These are phyloP conservation scores for Pristionchus japonicus DNA, from an alignment of 2,888 invertebrate genomes.

Conservation along the genomic window DNA sequence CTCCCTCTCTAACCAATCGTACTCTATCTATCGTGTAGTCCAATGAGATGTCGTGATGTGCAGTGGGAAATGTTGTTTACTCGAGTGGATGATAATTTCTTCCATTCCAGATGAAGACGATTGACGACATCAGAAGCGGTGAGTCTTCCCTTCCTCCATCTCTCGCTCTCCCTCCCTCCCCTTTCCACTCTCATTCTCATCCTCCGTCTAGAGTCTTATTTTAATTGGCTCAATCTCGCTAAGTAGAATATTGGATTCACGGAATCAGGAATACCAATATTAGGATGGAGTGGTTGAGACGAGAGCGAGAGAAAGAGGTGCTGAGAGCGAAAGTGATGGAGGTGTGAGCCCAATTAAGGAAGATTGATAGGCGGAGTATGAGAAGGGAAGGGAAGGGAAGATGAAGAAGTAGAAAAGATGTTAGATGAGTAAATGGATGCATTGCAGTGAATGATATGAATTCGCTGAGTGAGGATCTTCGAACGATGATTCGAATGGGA, in stretches of 20 bases:
- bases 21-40: background rate
- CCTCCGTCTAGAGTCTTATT: background rate
- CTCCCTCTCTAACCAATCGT: background rate
- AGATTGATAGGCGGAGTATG: background rate
- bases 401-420: background rate
- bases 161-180: background rate
- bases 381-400: background rate
- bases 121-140: conserved; percentile 21
- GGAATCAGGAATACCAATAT: background rate
- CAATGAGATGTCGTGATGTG: conserved; percentile 17
- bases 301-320: background rate
- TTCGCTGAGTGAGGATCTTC: conserved; percentile 39
- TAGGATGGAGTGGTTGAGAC: background rate
- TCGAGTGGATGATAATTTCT: background rate
- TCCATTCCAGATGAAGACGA: conserved; percentile 36
- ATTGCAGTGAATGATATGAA: conserved; percentile 29
- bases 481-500: conserved; percentile 47
- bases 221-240: conserved; percentile 12
- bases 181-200: background rate
- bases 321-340: background rate
- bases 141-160: background rate
- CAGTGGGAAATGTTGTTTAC: background rate
- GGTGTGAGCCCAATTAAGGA: background rate
- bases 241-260: background rate
- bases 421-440: background rate